Evolutionary conservation across 2,797 vertebrate species (phyloP).

Genomic region (Pelodytes ibericus): DNA sequence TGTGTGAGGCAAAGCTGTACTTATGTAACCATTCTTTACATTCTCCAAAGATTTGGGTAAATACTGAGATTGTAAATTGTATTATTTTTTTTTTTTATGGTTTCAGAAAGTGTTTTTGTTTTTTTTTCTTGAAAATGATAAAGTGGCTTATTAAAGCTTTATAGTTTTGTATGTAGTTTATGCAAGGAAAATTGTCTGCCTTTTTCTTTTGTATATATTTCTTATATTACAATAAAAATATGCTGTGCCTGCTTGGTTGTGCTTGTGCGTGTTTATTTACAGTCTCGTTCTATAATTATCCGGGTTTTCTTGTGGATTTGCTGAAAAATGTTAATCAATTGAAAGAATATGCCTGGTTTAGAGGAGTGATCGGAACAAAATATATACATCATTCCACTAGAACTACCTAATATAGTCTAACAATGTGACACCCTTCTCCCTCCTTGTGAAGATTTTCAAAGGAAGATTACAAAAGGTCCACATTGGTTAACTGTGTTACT

Average conservation of each 20-base stretch:
- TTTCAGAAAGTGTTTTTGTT: background rate
- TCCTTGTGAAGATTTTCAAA: too few species aligned
- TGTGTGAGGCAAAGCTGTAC: too few species aligned
- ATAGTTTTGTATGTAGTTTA: conserved; percentile 38
- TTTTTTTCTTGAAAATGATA: background rate
- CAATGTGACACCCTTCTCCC: too few species aligned
- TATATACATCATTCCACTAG: too few species aligned
- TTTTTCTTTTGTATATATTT: conserved; percentile 36
- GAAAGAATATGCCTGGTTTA: too few species aligned
- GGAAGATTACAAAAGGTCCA: too few species aligned
- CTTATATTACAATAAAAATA: conserved; percentile 7
- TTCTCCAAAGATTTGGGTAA: background rate
- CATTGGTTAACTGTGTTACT: too few species aligned
- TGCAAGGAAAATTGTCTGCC: conserved; percentile 2
- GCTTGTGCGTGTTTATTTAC: background rate
- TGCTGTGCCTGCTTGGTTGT: background rate
- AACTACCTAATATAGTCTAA: too few species aligned
- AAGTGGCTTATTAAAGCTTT: conserved; percentile 56
- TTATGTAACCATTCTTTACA: background rate
- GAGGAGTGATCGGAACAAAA: too few species aligned
- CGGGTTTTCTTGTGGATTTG: too few species aligned
- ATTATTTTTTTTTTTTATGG: background rate
- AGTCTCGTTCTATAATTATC: too few species aligned
- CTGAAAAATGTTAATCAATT: too few species aligned
- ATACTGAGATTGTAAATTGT: background rate